These are phyloP conservation scores for Aleadryas rufinucha DNA, from an alignment of 2,113 vertebrate species.

Conservation along the genomic window DNA sequence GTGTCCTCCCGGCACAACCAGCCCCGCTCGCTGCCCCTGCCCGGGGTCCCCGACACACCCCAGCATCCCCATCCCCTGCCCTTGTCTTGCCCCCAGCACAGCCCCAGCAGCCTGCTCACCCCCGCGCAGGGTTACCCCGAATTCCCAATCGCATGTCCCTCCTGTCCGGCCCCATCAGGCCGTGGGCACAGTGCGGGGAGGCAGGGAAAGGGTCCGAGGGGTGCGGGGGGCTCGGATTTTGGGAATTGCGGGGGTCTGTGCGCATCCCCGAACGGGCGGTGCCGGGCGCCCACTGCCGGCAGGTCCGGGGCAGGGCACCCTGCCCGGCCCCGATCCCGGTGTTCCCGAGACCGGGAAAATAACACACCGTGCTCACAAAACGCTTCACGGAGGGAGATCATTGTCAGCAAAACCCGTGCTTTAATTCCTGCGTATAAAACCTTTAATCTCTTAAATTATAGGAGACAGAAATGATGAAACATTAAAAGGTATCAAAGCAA, in stretches of 20 bases:
- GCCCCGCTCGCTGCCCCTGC: too few species aligned
- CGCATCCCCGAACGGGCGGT: neutral
- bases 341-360: neutral
- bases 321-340: neutral
- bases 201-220: neutral
- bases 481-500: neutral
- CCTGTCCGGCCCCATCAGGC: neutral
- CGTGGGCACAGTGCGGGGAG: fast-evolving
- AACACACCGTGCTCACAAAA: neutral
- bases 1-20: neutral
- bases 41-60: fast-evolving
- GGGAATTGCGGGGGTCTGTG: fast-evolving
- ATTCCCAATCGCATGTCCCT: neutral
- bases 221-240: neutral
- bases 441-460: neutral
- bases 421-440: constrained; percentile 11
- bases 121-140: fast-evolving
- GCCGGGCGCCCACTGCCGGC: neutral
- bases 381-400: neutral
- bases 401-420: neutral
- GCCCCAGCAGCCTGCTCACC: neutral
- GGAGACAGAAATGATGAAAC: neutral
- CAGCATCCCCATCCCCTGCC: neutral
- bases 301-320: fast-evolving
- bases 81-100: neutral